phyloP scores from a whole-genome alignment of 2,888 invertebrate species.

The Perdita meconis region DNA sequence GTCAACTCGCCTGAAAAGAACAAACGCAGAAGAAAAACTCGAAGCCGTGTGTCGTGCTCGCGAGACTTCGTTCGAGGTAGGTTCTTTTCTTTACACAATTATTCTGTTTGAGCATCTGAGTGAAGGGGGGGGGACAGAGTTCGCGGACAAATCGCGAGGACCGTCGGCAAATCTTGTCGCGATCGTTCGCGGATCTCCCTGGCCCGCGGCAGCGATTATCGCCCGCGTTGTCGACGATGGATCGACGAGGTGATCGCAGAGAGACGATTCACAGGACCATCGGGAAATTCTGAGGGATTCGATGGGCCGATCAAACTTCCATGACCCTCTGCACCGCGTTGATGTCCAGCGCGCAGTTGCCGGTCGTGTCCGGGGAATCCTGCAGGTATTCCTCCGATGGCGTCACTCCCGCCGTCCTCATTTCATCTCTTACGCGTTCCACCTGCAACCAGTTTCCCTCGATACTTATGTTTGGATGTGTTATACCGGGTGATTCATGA shows the following conservation, averaged over 20 bases:
- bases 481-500: not conserved
- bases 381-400: slow-evolving; percentile 86
- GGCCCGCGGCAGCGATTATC: slow-evolving; percentile 7
- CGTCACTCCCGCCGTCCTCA: slow-evolving; percentile 87
- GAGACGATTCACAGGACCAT: slow-evolving; percentile 50
- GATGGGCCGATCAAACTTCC: slow-evolving; percentile 74
- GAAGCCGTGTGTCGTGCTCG: slow-evolving; percentile 40
- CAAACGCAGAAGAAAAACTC: slow-evolving; percentile 13
- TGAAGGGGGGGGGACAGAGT: slow-evolving; percentile 50
- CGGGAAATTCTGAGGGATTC: slow-evolving; percentile 28
- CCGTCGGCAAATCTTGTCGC: no score
- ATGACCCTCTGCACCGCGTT: slow-evolving; percentile 79
- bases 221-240: slow-evolving; percentile 16
- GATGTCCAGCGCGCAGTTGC: slow-evolving; percentile 86
- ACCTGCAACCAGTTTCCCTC: slow-evolving; percentile 69
- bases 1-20: no score
- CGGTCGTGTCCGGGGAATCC: slow-evolving; percentile 86
- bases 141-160: slow-evolving; percentile 27
- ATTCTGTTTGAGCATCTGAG: slow-evolving; percentile 55
- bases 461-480: not conserved
- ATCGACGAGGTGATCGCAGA: slow-evolving; percentile 43
- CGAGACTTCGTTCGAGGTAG: slow-evolving; percentile 67
- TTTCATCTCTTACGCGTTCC: slow-evolving; percentile 87
- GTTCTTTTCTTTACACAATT: slow-evolving; percentile 48
- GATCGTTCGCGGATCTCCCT: not conserved